Base-by-base conservation (phyloP, 2,888 invertebrate species). In the Lasioglossum leucozonium region DNA sequence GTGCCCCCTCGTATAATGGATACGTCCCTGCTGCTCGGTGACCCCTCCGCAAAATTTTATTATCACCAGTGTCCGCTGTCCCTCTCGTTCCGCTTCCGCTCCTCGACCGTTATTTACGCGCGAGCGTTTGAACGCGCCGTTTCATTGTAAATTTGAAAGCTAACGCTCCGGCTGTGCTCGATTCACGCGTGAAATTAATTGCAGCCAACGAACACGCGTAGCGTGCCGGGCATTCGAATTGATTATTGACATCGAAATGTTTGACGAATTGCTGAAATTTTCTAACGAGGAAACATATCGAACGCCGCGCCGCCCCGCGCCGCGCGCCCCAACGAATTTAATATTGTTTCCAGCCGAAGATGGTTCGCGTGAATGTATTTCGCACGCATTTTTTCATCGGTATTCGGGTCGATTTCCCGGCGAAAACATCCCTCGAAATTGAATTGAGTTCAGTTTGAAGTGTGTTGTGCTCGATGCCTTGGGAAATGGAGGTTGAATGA, bases 1-100 rank as follows among this genome's bases (percentile, higher is more conserved):
- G 90, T 90, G 89, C 73, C 67, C n/a, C 40, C 40, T 40, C 42
- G 51, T 5, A 72, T 87, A 82, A 90, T 84, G 81, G 89, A 89
- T 90, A 87, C 84, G 83, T 90, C 82, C 84, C 55, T 1, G 55
- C 55, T 1, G 55, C 10, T 11, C 55, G 86, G 77, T 47, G 44
- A 51, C 71, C 30, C 47, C 69, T 72, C 71, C 74, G 2, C 30
- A 76, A 84, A 75, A 78, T 82, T 67, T 67, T 37, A 67, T 67
- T 37, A 81, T 77, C 51, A n/a, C 71, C 58, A 26, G 77, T n/a
- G 40, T 62, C 30, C 18, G 6, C 34, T 58, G 30, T 42, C 18
- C 47, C 37, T 26, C 26, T 34, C 62, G 62, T 62, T 18, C 62
- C 62, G 62, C 34, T 30, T 30, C 34, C 30, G 18, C 47, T 16